These are phyloP conservation scores for Parus major DNA, from an alignment of 2,113 vertebrate genomes.

Conservation along the genomic window DNA sequence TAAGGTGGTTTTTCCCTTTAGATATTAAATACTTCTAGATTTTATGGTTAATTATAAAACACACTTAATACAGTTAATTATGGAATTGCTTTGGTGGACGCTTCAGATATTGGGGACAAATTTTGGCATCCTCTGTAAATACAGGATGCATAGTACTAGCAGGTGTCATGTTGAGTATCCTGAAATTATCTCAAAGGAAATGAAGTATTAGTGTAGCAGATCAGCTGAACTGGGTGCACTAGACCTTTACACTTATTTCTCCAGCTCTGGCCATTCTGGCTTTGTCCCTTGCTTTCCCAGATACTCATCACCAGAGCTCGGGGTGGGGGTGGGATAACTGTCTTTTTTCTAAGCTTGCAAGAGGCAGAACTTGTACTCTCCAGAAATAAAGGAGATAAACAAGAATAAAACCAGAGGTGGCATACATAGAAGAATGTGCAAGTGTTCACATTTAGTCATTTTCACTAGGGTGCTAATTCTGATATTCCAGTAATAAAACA, in stretches of 20 bases:
- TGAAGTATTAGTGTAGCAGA: not conserved
- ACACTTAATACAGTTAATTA: not conserved
- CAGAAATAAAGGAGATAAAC: not conserved
- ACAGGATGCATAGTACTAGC: not conserved
- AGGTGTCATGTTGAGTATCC: not conserved
- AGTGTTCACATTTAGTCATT: not conserved
- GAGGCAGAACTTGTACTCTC: not conserved
- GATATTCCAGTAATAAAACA: not conserved
- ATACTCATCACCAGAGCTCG: not conserved
- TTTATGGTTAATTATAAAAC: not conserved
- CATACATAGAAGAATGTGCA: not conserved
- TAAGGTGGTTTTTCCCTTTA: not conserved
- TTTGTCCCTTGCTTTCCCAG: not conserved
- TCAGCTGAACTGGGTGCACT: not conserved
- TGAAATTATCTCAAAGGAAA: not conserved
- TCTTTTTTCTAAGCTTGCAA: not conserved
- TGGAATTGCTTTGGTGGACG: not conserved
- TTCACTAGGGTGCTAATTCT: not conserved
- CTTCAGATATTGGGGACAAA: not conserved
- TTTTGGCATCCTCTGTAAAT: not conserved
- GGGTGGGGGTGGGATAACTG: fast-evolving
- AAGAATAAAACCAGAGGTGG: not conserved
- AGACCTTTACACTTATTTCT: not conserved
- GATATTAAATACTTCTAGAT: not conserved
- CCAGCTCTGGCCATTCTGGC: not conserved